Evolutionary conservation across 2,113 vertebrate genomes (phyloP), one percentile per base, ranked within the genome.

Genomic region (Neotragus moschatus): DNA sequence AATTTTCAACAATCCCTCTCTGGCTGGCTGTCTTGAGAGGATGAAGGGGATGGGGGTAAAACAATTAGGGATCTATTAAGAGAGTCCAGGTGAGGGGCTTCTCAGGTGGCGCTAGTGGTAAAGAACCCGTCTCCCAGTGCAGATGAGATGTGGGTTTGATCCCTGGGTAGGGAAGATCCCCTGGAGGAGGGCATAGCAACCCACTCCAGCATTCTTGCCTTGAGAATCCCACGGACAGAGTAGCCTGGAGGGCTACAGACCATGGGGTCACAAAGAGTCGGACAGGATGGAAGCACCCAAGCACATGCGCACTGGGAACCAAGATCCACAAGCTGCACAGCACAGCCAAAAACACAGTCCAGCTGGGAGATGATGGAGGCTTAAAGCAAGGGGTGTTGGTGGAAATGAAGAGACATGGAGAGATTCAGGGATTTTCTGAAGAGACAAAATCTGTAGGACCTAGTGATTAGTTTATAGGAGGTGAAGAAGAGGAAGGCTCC

Each of bases 1-100:
- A 47, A 53, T 77, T 81, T 84, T 75, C 88, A 85, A 77, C 26
- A 86, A 14, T n/a, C 56, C 63, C 51, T 87, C 91, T 45, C 51
- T 26, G 91, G 55, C 16, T 47, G 15, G 55, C 21, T 49, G 16
- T 49, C 55, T 8, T 5, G 80, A 90, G 45, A 36, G 58, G 73
- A 90, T 7, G 19, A 90, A 63, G 19, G 6, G 25, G 82, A 53
- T 4, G 3, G 3, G 36, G 47, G 51, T 7, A 33, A 90, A 75
- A 26, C 28, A 49, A 45, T 36, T 11, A 60, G 60, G 26, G 81
- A 82, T n/a, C 88, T 91, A 33, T n/a, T 89, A 26, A 19, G 39
- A 47, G 60, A 92, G 66, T 28, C 23, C 39, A 88, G 79, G 66
- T 39, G 66, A 11, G 23, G 23, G 23, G 70, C 70, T 75, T 75